Base-by-base conservation (phyloP, 1,140 invertebrate species). In the Drosophila varians region DNA sequence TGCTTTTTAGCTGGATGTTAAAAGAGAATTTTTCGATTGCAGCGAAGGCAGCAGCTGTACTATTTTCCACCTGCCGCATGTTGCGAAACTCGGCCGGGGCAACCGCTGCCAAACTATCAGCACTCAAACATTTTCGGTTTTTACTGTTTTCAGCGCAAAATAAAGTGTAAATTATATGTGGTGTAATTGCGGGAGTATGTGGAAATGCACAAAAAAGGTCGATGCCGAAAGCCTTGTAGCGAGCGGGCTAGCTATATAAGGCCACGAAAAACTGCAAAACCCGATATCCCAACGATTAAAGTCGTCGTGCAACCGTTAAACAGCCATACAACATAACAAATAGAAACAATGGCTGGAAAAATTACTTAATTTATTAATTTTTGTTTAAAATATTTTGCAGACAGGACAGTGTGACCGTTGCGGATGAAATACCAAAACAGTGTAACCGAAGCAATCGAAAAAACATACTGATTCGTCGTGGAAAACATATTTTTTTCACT, bases 331-430 rank as follows among this genome's bases (percentile, higher is more conserved):
- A 7, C 36, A 28, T 25, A 23, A 60, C 56, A 72, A 66, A 62
- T n/a, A 64, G 8, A 25, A 42, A 46, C 60, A 60, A 11, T 46
- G 23, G 64, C 40, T 66, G 23, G 16, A 19, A 19, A 66, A 65
- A 61, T 49, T 61, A 46, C 40, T 54, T 51, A 61, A 53, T 58
- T 74, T 53, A 72, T 34, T 43, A 55, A 56, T 79, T 84, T 83
- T 83, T 78, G 79, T 83, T 84, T 65, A 77, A 83, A 77, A 70
- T 58, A 34, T 49, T 77, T 82, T 79, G 73, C 77, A 77, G 62
- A 77, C 69, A 42, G 56, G 54, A 40, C 7, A 61, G 71, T 79
- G 76, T 71, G 65, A 28, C 77, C 77, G 38, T 21, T 42, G 36
- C 9, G 0, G n/a, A 62, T 21, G 21, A 53, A 69, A 46, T 14